Evolutionary conservation across 2,113 vertebrate genomes (phyloP).

Genomic region (Gasterosteus nipponicus): DNA sequence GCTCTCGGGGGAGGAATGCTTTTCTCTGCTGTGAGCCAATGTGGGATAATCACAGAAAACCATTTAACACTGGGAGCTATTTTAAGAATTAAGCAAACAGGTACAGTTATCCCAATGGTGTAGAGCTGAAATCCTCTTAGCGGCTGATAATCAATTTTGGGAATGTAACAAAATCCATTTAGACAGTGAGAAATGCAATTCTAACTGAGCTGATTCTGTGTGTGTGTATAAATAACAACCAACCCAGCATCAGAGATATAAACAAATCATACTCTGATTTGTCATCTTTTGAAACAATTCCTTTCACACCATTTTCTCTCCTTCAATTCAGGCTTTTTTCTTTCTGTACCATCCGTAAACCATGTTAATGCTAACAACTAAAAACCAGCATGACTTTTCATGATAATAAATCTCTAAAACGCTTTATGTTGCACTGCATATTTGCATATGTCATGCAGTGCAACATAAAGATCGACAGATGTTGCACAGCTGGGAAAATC

Average conservation of each 20-base stretch:
- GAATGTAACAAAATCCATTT: conserved; percentile 18
- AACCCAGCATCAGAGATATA: neutral
- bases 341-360: neutral
- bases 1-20: neutral
- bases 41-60: neutral
- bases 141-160: conserved; percentile 11
- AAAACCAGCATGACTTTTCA: neutral
- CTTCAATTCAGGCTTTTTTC: neutral
- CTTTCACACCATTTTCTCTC: neutral
- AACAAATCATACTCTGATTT: neutral
- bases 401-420: neutral
- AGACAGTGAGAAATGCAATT: conserved; percentile 8
- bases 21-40: neutral
- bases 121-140: neutral
- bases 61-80: neutral
- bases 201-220: conserved; percentile 8
- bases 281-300: neutral
- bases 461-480: neutral
- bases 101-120: neutral
- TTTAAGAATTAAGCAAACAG: conserved; percentile 14
- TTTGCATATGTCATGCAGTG: neutral
- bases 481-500: neutral
- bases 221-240: neutral
- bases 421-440: neutral
- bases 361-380: neutral